Conservation (phyloP, 2,797 vertebrate genomes). For the Malacoctenus gilli region DNA sequence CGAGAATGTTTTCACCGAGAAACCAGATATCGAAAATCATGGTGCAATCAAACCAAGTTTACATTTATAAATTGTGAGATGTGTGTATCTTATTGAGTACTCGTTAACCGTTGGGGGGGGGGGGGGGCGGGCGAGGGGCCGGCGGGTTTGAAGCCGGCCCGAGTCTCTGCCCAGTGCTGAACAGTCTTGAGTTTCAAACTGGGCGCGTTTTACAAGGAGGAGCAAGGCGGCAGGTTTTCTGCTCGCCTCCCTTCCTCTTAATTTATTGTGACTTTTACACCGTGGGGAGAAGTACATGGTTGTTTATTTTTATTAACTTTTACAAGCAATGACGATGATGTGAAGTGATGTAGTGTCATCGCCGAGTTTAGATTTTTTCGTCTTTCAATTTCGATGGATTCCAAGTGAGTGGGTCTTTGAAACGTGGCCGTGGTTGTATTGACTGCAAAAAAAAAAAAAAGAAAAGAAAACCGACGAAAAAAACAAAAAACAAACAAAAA, state of each 20-base stretch:
- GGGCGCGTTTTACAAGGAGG: constrained; percentile 50
- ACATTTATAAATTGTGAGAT: constrained; percentile 73
- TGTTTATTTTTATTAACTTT: constrained; percentile 67
- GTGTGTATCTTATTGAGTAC: constrained; percentile 58
- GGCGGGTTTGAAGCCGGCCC: constrained; percentile 24
- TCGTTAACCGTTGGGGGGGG: constrained; percentile 27
- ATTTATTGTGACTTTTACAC: constrained; percentile 69
- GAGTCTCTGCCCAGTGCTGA: constrained; percentile 18
- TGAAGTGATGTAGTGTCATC: constrained; percentile 60
- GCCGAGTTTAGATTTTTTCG: constrained; percentile 41
- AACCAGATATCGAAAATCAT: constrained; percentile 61
- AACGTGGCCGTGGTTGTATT: constrained; percentile 57
- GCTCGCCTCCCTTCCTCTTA: constrained; percentile 47
- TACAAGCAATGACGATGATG: constrained; percentile 67
- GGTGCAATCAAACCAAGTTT: constrained; percentile 79
- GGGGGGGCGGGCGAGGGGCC: no score
- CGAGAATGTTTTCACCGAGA: constrained; percentile 72
- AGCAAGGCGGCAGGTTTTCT: constrained; percentile 29
- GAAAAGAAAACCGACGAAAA: no score
- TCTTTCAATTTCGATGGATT: constrained; percentile 53
- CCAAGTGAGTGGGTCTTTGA: constrained; percentile 41
- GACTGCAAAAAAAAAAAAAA: constrained; percentile 9
- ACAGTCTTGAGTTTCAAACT: constrained; percentile 24
- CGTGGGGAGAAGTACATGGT: constrained; percentile 19
- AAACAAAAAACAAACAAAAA: constrained; percentile 8